These are phyloP conservation scores for Diprion similis DNA, from an alignment of 1,140 invertebrate species.

Conservation along the genomic window DNA sequence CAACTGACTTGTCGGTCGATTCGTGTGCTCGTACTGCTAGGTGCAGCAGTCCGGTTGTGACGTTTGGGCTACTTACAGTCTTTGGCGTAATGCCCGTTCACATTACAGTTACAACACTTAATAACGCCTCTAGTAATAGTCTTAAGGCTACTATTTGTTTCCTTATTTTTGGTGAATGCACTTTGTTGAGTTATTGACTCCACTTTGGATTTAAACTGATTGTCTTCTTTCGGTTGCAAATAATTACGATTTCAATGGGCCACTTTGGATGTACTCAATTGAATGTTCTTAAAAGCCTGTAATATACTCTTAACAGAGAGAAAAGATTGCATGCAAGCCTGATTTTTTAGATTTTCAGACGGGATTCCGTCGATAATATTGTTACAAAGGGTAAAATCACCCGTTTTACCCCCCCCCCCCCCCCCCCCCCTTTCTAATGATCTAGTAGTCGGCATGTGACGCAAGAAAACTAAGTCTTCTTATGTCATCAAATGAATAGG, in stretches of 20 bases:
- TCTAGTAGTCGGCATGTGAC: no score
- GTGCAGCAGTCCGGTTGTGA: not conserved
- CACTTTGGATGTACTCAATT: not conserved
- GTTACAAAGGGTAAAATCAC: no score
- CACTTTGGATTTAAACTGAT: not conserved
- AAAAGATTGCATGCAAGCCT: no score
- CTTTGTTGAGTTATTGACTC: not conserved
- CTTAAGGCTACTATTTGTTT: not conserved
- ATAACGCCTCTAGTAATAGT: not conserved
- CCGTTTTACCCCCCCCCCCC: no score
- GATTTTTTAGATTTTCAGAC: no score
- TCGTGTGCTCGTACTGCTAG: conserved; percentile 6
- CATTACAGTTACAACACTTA: not conserved
- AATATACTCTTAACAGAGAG: no score
- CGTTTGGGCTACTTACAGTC: not conserved
- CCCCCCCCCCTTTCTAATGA: no score
- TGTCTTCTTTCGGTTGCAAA: not conserved
- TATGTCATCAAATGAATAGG: no score
- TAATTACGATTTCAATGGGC: not conserved
- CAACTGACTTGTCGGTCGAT: not conserved
- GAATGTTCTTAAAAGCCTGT: no score
- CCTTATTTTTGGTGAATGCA: no score
- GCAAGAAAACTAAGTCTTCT: no score
- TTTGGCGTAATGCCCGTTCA: not conserved
- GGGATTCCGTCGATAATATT: no score